These are phyloP conservation scores for Coptodon rendalli DNA, from an alignment of 2,113 vertebrate species.

Conservation along the genomic window DNA sequence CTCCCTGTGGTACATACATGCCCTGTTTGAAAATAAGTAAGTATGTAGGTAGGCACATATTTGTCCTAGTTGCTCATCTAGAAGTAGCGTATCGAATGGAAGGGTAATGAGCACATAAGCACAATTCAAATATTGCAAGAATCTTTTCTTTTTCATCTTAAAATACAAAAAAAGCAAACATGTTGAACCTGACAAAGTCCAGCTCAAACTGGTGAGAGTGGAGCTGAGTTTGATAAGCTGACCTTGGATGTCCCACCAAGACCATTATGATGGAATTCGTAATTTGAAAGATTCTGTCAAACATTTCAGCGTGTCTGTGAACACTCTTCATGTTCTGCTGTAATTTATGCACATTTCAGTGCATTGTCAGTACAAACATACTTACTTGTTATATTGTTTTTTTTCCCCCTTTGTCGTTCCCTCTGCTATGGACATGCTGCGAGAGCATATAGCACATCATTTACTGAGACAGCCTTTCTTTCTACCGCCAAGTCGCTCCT, in stretches of 20 bases:
- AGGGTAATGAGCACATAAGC: not conserved
- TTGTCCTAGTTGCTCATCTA: not conserved
- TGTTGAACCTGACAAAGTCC: not conserved
- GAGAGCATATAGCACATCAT: constrained; percentile 17
- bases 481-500: constrained; percentile 1
- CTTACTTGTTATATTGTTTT: not conserved
- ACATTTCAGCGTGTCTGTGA: not conserved
- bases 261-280: not conserved
- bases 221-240: not conserved
- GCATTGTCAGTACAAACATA: not conserved
- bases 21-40: not conserved
- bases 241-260: not conserved
- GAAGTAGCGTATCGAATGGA: not conserved
- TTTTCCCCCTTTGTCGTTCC: not conserved
- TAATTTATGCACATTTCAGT: not conserved
- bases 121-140: not conserved
- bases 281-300: not conserved
- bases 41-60: not conserved
- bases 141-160: not conserved
- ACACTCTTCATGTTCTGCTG: not conserved
- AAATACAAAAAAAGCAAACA: not conserved
- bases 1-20: not conserved
- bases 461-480: constrained; percentile 25
- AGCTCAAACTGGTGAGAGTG: not conserved
- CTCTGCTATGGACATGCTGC: not conserved